Percentiles rank a stretch among this genome's conserved stretches.
These are phyloP conservation scores for Enteromius radiatus DNA, from an alignment of 2,797 vertebrate species.

Conservation along the genomic window DNA sequence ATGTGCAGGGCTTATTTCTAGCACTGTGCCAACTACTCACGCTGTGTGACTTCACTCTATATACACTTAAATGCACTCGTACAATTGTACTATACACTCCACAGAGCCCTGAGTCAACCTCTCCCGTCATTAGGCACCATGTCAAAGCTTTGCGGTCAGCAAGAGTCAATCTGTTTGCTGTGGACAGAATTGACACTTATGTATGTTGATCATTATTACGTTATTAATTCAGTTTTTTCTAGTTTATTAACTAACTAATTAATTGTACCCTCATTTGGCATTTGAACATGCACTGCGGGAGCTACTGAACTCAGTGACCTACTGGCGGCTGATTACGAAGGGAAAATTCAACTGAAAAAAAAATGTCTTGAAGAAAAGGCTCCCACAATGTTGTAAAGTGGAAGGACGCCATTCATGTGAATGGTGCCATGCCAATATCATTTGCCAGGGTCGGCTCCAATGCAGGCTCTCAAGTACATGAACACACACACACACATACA, in stretches of 20 bases:
- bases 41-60: conserved; percentile 31
- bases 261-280: not conserved
- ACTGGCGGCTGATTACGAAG: conserved; percentile 65
- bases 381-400: conserved; percentile 55
- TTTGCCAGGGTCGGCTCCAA: conserved; percentile 48
- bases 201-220: not conserved
- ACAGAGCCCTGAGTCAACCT: conserved; percentile 15
- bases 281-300: conserved; percentile 36
- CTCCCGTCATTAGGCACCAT: conserved; percentile 28
- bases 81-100: conserved; percentile 12
- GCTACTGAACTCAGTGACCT: conserved; percentile 66
- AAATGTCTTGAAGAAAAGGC: conserved; percentile 43
- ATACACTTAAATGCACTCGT: not conserved
- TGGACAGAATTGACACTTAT: not conserved
- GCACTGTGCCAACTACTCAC: conserved; percentile 29
- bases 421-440: conserved; percentile 46
- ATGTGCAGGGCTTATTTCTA: conserved; percentile 45
- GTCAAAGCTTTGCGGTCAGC: conserved; percentile 30
- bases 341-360: conserved; percentile 54
- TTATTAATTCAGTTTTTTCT: not conserved
- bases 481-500: not conserved
- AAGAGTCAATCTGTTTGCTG: not conserved
- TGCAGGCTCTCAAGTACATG: not conserved
- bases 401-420: conserved; percentile 47
- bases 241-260: not conserved